phyloP scores from a whole-genome alignment of 2,113 vertebrate species.

The Chloebia gouldiae region DNA sequence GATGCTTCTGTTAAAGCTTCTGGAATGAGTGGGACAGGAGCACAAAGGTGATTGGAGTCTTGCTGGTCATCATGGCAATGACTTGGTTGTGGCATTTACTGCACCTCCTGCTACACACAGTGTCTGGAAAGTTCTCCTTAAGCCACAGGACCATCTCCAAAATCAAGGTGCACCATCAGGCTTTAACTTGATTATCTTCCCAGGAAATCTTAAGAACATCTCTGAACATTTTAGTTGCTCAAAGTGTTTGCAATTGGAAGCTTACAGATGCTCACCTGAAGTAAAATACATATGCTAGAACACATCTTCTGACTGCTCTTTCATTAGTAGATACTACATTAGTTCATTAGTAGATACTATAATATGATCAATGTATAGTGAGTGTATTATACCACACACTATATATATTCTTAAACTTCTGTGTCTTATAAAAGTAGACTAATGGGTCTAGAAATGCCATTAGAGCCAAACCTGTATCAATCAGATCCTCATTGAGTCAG shows the following conservation, averaged over 20 bases:
- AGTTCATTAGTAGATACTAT: neutral
- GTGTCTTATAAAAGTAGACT: neutral
- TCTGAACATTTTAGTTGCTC: neutral
- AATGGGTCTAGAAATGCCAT: neutral
- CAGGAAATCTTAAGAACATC: neutral
- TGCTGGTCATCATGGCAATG: fast-evolving
- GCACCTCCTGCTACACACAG: neutral
- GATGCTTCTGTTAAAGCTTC: neutral
- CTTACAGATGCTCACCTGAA: neutral
- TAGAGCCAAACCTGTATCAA: neutral
- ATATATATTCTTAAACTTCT: neutral
- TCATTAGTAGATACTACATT: neutral
- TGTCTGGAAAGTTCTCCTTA: neutral
- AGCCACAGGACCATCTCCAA: neutral
- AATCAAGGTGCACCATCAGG: neutral
- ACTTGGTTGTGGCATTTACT: neutral
- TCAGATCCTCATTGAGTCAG: neutral
- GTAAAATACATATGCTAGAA: neutral
- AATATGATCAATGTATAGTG: neutral
- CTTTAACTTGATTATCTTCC: neutral
- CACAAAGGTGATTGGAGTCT: neutral
- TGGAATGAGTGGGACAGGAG: neutral
- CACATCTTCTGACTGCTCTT: neutral
- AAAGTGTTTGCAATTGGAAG: neutral
- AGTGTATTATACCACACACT: neutral